Percentiles rank a stretch among this genome's conserved stretches.
These are phyloP conservation scores for Prunella fulvescens DNA, from an alignment of 2,113 vertebrate genomes.

Conservation along the genomic window DNA sequence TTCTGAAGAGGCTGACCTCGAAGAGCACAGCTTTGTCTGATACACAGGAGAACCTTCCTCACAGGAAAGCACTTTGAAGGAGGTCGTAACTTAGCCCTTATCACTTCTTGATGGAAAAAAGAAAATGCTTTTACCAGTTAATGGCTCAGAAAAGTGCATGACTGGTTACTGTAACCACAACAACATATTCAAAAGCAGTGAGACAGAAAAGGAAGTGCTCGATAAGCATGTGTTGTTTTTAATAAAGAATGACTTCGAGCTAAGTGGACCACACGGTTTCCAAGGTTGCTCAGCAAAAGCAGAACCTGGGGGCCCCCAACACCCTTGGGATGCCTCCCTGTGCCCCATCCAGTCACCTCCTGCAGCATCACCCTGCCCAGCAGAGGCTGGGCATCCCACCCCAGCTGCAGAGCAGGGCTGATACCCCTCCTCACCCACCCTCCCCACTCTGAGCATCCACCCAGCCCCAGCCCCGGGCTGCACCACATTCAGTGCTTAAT, in stretches of 20 bases:
- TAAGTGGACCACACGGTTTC: not conserved
- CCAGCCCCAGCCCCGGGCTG: not conserved
- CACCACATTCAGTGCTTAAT: not conserved
- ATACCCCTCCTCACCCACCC: not conserved
- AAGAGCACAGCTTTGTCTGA: not conserved
- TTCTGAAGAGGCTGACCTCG: not conserved
- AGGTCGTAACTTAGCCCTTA: slow-evolving; percentile 9
- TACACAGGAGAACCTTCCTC: not conserved
- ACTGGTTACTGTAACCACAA: slow-evolving; percentile 49
- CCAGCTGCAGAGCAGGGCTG: not conserved
- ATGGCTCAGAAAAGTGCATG: slow-evolving; percentile 29
- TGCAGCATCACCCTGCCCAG: not conserved
- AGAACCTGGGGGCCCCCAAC: not conserved
- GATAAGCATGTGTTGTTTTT: slow-evolving; percentile 31
- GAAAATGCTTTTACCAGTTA: slow-evolving; percentile 51
- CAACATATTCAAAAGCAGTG: not conserved
- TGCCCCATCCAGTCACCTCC: not conserved
- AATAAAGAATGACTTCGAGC: slow-evolving; percentile 9
- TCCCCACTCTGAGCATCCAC: rapidly evolving
- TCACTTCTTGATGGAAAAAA: not conserved
- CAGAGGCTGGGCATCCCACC: not conserved
- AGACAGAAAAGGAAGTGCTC: slow-evolving; percentile 30
- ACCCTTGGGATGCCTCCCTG: rapidly evolving
- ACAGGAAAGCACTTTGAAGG: not conserved
- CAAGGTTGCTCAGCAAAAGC: not conserved